Base-by-base conservation (phyloP, 2,113 vertebrate species). In the Strix uralensis region DNA sequence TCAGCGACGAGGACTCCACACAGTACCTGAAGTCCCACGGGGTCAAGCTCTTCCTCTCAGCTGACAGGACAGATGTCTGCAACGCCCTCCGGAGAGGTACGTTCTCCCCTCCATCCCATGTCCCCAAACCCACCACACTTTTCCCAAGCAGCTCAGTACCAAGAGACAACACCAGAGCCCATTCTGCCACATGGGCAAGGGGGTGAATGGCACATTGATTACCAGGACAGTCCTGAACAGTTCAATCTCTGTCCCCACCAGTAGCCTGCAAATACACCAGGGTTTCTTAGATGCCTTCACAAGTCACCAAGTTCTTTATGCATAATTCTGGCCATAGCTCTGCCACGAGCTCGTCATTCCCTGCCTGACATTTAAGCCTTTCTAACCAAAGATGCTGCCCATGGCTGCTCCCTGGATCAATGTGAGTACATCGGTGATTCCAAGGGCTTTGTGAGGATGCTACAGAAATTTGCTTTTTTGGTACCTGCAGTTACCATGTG, bases 11-110 rank as follows among this genome's bases (percentile, higher is more conserved):
- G 62, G 98, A 98, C 79, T 98, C 98, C 70, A 93, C 96, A 0
- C 95, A 98, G 54, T 98, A 97, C 90, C 97, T 99, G 36, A 94
- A 97, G 73, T 92, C 95, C 38, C 98, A 98, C 1, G 49, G 98
- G 0, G 98, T 98, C 54, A 98, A 98, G 52, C 97, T 99, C 54
- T 99, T 98, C 88, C 97, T 99, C 86, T 98, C 98, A 1, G 97
- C 98, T 3, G 97, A 98, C 94, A 92, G 80, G 72, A 96, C 80
- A 46, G 97, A 98, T 13, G 98, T 98, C 74, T 96, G 89, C 94
- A 97, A 96, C 12, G 98, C 98, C 13, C 96, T 98, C 46, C 95
- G 3, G 52, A 97, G 96, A 98, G 97, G 98, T 98, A 73, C 0
- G 85, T 92, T 57, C 29, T 77, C 42, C 74, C 34, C 18, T 72